Percentiles rank a stretch among this genome's conserved stretches.
phyloP scores from a whole-genome alignment of 2,888 invertebrate species.

The Fissipunctia ypsillon region DNA sequence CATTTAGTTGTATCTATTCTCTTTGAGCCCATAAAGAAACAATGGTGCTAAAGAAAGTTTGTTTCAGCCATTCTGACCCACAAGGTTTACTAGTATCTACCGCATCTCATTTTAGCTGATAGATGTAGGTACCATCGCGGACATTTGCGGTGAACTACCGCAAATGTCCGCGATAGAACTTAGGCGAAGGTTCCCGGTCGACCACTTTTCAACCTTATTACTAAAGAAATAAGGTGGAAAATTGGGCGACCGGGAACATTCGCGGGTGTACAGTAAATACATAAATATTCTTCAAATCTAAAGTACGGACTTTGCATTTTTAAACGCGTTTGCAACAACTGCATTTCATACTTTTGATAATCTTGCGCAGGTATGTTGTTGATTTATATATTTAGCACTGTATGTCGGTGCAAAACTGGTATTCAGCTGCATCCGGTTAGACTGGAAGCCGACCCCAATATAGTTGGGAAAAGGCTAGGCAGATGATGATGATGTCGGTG shows the following conservation, averaged over 20 bases:
- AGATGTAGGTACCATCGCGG: not conserved
- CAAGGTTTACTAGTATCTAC: not conserved
- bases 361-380: not conserved
- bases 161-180: too few relatives aligned
- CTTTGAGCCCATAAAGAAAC: not conserved
- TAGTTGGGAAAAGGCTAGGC: too few relatives aligned
- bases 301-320: constrained; percentile 24
- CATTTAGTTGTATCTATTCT: not conserved
- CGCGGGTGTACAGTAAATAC: constrained; percentile 2
- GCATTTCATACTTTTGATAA: constrained; percentile 10
- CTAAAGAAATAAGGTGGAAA: too few relatives aligned
- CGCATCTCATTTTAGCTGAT: not conserved
- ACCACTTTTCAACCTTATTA: too few relatives aligned
- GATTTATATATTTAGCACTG: not conserved
- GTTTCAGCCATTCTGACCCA: not conserved
- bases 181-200: too few relatives aligned
- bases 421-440: too few relatives aligned
- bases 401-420: constrained; percentile 17
- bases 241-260: too few relatives aligned
- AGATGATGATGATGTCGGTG: too few relatives aligned
- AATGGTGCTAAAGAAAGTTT: constrained; percentile 25
- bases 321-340: constrained; percentile 25
- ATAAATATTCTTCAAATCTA: constrained; percentile 31
- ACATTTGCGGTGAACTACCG: too few relatives aligned
- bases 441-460: too few relatives aligned